These are phyloP conservation scores for Acanthosepion lycidas DNA, from an alignment of 2,888 invertebrate genomes.

Conservation along the genomic window DNA sequence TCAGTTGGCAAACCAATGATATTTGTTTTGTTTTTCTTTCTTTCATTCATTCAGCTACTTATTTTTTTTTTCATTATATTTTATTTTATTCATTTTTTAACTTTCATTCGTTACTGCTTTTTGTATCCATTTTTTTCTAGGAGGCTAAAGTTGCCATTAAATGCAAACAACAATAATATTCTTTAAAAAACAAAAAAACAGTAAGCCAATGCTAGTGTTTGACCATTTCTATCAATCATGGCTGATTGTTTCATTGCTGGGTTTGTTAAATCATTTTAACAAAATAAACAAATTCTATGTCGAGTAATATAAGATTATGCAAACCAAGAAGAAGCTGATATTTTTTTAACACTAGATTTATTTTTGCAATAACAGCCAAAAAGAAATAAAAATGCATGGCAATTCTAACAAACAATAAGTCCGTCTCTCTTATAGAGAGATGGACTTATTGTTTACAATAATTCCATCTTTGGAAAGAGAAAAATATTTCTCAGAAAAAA, in stretches of 20 bases:
- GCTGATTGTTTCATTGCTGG: background rate
- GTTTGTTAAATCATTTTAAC: background rate
- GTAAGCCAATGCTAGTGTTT: background rate
- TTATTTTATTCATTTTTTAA: background rate
- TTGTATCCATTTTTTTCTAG: background rate
- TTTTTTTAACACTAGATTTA: background rate
- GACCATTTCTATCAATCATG: slow-evolving; percentile 33
- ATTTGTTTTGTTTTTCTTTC: background rate
- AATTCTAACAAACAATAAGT: no score
- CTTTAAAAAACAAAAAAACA: background rate
- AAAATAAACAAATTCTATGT: background rate
- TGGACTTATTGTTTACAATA: slow-evolving; percentile 6
- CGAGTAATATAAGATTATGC: background rate
- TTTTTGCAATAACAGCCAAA: background rate
- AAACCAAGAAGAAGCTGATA: background rate
- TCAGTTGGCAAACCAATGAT: background rate
- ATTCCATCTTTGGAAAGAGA: background rate
- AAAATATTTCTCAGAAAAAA: background rate
- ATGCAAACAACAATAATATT: background rate
- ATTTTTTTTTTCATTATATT: background rate
- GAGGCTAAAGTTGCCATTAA: background rate
- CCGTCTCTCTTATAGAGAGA: background rate
- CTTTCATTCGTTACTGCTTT: background rate
- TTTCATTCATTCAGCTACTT: background rate
- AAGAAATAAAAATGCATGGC: background rate